Conservation (phyloP, 2,113 vertebrate genomes). For the Emydocephalus ijimae region DNA sequence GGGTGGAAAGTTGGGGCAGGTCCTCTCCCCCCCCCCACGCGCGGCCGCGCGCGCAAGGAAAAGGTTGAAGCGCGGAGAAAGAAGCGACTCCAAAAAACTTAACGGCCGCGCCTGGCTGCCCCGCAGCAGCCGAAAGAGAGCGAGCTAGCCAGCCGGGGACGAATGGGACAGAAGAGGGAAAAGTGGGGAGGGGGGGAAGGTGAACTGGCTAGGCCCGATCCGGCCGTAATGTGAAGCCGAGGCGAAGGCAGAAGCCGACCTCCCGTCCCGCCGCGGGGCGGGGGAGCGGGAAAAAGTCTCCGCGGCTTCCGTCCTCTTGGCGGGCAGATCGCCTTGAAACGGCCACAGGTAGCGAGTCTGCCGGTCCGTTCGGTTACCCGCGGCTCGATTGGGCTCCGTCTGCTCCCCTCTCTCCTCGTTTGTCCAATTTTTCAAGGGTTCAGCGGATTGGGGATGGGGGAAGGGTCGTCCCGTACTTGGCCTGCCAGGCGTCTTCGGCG, state of each 20-base stretch:
- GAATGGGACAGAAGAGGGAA: not conserved
- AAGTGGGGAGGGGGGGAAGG: not conserved
- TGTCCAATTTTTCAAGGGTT: not conserved
- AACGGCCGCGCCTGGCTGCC: not conserved
- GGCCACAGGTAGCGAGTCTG: not conserved
- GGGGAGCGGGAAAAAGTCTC: not conserved
- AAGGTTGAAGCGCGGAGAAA: not conserved
- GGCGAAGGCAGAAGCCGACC: not conserved
- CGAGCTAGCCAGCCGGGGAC: not conserved
- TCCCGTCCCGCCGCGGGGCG: not conserved
- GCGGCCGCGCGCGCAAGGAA: not conserved
- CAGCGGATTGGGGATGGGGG: not conserved
- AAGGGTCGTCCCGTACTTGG: not conserved
- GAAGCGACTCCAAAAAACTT: not conserved
- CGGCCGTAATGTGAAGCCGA: not conserved
- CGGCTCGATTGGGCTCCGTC: not conserved
- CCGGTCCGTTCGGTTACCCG: too few relatives aligned
- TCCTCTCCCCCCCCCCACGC: not conserved
- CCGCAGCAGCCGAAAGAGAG: not conserved
- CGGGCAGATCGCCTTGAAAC: not conserved
- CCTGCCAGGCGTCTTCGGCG: too few relatives aligned
- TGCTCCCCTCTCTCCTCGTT: not conserved
- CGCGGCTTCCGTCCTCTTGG: too few relatives aligned
- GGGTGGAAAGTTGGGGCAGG: not conserved
- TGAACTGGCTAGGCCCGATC: not conserved